Evolutionary conservation across 1,140 invertebrate species (phyloP).

Genomic region (Vanessa atalanta): DNA sequence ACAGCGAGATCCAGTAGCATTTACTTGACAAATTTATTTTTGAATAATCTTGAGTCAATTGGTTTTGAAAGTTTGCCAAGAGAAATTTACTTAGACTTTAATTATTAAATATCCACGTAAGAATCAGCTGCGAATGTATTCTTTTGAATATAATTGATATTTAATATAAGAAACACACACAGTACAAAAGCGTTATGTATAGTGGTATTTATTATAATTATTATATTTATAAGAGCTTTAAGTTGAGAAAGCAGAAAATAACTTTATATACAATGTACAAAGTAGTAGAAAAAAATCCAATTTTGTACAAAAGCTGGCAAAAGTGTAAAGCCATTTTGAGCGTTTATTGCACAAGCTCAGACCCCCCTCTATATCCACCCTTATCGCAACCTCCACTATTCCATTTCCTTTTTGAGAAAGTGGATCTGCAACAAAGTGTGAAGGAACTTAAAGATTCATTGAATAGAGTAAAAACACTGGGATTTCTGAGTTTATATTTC

Average conservation of each 20-base stretch:
- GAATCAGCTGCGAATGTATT: too few relatives aligned
- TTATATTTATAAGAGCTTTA: too few relatives aligned
- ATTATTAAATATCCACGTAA: not conserved
- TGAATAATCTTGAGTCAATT: not conserved
- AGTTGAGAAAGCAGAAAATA: too few relatives aligned
- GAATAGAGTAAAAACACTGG: not conserved
- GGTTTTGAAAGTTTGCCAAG: not conserved
- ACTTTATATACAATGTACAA: not conserved
- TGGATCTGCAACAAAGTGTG: conserved; percentile 5
- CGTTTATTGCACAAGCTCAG: not conserved
- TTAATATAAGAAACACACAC: too few relatives aligned
- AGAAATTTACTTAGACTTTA: not conserved
- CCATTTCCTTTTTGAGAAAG: conserved; percentile 2
- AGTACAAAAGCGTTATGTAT: too few relatives aligned
- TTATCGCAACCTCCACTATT: not conserved
- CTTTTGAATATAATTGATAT: too few relatives aligned
- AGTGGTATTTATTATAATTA: too few relatives aligned
- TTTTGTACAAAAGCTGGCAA: conserved; percentile 3
- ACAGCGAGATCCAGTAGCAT: not conserved
- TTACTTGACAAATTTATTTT: not conserved
- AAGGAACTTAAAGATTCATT: not conserved
- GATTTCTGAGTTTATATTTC: not conserved
- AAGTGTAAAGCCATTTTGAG: conserved; percentile 4
- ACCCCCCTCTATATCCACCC: not conserved
- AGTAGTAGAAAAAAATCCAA: not conserved